Conservation (phyloP, 2,797 vertebrate genomes). For the Sebastolobus alascanus region DNA sequence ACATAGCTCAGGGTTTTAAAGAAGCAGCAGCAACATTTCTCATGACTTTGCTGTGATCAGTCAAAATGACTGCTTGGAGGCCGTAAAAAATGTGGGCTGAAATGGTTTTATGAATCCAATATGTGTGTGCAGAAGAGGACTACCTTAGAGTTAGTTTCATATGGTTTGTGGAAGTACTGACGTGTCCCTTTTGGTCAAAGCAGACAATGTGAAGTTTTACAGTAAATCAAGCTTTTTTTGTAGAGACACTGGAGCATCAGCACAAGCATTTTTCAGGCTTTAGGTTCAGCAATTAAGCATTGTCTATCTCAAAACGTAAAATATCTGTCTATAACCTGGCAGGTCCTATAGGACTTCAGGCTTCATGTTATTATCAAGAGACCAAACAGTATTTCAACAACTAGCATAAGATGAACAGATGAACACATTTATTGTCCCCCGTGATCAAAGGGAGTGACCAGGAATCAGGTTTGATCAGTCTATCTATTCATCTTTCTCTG, state of each 20-base stretch:
- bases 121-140: conserved; percentile 2
- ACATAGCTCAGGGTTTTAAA: conserved; percentile 2
- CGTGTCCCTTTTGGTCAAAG: neutral
- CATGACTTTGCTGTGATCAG: conserved; percentile 6
- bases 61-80: neutral
- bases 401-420: neutral
- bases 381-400: neutral
- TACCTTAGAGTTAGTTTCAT: neutral
- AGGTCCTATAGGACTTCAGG: too few relatives aligned
- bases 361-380: neutral
- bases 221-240: neutral
- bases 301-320: neutral
- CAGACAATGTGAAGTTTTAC: neutral
- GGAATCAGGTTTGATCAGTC: neutral
- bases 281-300: neutral
- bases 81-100: conserved; percentile 3
- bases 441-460: neutral
- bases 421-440: neutral
- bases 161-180: neutral
- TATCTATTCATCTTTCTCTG: too few relatives aligned
- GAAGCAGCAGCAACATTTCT: conserved; percentile 8
- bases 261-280: neutral
- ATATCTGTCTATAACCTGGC: neutral
- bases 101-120: conserved; percentile 22
- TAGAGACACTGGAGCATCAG: neutral